A percentile compares a stretch with the other conserved stretches of the same genome.
Evolutionary conservation across 1,140 invertebrate genomes (phyloP).

Genomic region (Octopus sinensis): DNA sequence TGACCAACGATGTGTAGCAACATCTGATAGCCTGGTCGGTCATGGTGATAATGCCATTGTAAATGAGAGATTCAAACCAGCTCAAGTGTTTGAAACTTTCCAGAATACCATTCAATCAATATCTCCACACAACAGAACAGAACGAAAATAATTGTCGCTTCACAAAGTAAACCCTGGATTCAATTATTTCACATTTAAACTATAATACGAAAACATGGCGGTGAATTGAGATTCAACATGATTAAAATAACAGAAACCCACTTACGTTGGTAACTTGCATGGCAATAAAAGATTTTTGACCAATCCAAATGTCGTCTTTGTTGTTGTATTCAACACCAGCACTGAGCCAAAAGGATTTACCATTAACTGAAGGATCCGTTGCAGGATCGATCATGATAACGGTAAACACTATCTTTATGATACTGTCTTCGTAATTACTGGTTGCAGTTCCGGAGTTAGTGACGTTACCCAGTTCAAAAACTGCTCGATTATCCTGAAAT

Average conservation of each 20-base stretch:
- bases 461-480: conserved; percentile 56
- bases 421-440: conserved; percentile 16
- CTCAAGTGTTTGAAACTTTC: no score
- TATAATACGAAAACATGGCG: neutral
- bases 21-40: no score
- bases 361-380: conserved; percentile 30
- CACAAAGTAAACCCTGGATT: neutral
- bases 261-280: conserved; percentile 26
- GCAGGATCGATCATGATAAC: conserved; percentile 53
- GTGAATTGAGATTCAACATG: neutral
- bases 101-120: no score
- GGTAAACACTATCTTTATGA: conserved; percentile 50
- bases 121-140: neutral
- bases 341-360: conserved; percentile 53
- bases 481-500: conserved; percentile 55
- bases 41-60: no score
- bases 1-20: no score
- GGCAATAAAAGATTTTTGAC: conserved; percentile 48
- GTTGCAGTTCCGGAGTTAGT: conserved; percentile 35
- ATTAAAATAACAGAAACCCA: neutral
- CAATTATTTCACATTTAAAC: neutral
- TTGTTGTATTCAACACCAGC: conserved; percentile 59
- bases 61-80: no score
- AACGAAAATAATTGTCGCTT: neutral
- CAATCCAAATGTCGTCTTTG: conserved; percentile 58